Evolutionary conservation across 2,888 invertebrate genomes (phyloP).

Genomic region (Tubulanus polymorphus): DNA sequence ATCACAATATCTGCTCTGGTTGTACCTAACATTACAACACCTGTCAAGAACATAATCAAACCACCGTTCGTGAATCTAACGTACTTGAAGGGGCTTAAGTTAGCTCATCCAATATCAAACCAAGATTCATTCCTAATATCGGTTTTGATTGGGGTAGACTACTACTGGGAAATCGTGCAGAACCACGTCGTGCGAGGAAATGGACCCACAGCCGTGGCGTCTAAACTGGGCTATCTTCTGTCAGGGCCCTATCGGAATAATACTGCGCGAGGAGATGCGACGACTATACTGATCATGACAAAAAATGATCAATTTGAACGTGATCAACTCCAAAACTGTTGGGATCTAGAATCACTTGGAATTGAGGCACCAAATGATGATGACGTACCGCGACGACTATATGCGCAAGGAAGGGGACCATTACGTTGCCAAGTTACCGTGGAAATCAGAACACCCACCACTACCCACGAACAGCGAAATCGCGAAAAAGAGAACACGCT

Average conservation of each 20-base stretch:
- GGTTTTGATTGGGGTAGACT: constrained; percentile 19
- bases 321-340: constrained; percentile 12
- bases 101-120: constrained; percentile 15
- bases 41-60: constrained; percentile 4
- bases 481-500: background rate
- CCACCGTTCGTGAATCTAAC: background rate
- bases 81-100: constrained; percentile 10
- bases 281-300: constrained; percentile 5
- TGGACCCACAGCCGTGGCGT: constrained; percentile 19
- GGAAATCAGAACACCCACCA: background rate
- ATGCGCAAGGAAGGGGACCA: background rate
- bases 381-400: background rate
- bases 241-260: constrained; percentile 9
- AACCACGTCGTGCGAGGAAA: constrained; percentile 14
- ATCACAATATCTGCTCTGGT: constrained; percentile 18
- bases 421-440: background rate
- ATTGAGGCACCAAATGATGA: constrained; percentile 8
- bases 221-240: constrained; percentile 17
- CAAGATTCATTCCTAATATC: constrained; percentile 10
- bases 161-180: constrained; percentile 19
- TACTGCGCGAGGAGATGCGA: background rate
- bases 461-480: background rate
- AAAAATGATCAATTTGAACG: constrained; percentile 3
- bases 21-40: constrained; percentile 17
- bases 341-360: constrained; percentile 16